Evolutionary conservation across 1,140 invertebrate species (phyloP).

Genomic region (Diabrotica virgifera): DNA sequence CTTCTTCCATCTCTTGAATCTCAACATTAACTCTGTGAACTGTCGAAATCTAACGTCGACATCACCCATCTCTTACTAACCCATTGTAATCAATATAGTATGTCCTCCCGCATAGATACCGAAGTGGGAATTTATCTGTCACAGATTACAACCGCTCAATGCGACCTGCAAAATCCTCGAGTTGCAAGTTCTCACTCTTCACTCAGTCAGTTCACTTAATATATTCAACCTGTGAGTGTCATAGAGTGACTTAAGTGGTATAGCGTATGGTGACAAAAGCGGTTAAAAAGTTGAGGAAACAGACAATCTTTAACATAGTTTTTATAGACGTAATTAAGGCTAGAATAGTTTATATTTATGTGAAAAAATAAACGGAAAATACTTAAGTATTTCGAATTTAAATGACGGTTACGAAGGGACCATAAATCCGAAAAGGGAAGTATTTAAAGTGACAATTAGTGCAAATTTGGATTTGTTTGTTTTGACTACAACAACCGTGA

Average conservation of each 20-base stretch:
- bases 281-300: too few relatives aligned
- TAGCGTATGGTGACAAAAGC: too few relatives aligned
- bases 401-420: too few relatives aligned
- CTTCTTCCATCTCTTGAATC: not conserved
- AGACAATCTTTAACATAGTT: too few relatives aligned
- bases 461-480: too few relatives aligned
- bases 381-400: too few relatives aligned
- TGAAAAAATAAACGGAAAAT: too few relatives aligned
- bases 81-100: not conserved
- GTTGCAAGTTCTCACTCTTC: not conserved
- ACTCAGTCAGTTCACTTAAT: not conserved
- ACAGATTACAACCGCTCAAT: not conserved
- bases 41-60: not conserved
- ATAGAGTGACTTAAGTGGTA: not conserved
- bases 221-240: not conserved
- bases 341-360: too few relatives aligned
- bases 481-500: too few relatives aligned
- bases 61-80: not conserved
- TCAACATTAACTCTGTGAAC: not conserved
- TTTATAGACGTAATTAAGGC: too few relatives aligned
- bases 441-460: too few relatives aligned
- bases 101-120: not conserved
- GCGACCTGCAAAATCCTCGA: not conserved
- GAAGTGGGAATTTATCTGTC: not conserved
- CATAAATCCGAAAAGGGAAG: too few relatives aligned